phyloP scores from a whole-genome alignment of 2,797 vertebrate genomes.

The Tapera naevia region DNA sequence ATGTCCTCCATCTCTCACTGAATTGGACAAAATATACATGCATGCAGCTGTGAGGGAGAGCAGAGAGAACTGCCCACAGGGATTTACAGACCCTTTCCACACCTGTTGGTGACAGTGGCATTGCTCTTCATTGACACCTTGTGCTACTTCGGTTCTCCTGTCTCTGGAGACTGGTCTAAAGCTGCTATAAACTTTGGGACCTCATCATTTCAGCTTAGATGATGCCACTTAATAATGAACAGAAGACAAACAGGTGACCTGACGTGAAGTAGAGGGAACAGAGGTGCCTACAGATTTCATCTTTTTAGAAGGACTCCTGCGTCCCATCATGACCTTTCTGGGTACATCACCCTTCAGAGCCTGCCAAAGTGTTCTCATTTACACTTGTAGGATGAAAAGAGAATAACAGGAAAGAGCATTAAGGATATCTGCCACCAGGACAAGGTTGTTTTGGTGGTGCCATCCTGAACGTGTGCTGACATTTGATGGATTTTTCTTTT shows the following conservation, averaged over 20 bases:
- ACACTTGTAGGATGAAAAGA: background rate
- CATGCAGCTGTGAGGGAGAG: rapidly evolving
- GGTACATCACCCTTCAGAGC: background rate
- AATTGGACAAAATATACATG: background rate
- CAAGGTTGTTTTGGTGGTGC: background rate
- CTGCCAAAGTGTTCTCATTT: background rate
- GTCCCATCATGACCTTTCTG: background rate
- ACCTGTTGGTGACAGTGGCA: rapidly evolving
- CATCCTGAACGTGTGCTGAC: background rate
- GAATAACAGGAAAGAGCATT: background rate
- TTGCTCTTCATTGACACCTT: background rate
- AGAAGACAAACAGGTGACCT: background rate
- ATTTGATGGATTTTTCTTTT: background rate
- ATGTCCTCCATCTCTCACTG: background rate
- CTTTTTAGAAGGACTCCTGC: background rate
- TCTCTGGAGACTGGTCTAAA: background rate
- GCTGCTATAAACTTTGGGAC: background rate
- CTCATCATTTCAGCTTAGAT: background rate
- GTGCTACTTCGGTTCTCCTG: background rate
- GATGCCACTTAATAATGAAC: background rate
- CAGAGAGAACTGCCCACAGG: background rate
- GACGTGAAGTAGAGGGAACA: background rate
- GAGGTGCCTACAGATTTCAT: background rate
- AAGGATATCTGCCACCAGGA: background rate
- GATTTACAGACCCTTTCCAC: background rate